Evolutionary conservation across 2,797 vertebrate species (phyloP), one percentile per base, ranked within the genome.

Genomic region (Cheirogaleus major): DNA sequence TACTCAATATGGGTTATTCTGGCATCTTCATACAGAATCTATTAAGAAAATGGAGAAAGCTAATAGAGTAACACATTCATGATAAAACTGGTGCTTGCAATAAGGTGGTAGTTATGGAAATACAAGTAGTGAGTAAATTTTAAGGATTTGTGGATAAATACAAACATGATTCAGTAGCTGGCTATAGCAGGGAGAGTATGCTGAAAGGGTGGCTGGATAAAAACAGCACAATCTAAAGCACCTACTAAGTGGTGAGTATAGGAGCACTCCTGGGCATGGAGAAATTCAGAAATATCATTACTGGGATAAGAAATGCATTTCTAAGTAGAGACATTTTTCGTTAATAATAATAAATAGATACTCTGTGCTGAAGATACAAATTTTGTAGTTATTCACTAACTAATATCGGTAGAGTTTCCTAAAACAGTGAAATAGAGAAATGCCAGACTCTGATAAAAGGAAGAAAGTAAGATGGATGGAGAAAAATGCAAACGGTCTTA

Each of bases 101-200:
- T 32, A 90, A 23, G 0, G 7, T 50, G 2, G 18, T 27, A 93
- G 13, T 6, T 89, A 20, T 69, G 12, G 14, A 75, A 84, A 70
- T 18, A 32, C 1, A 27, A 43, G 32, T 3, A 50, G 7, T 45
- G 30, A 38, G 25, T 90, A 30, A 93, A 41, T 32, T 7, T 27
- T 73, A 48, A 79, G 27, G 30, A 63, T 7, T 20, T 81, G 15
- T 10, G 13, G 14, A 20, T 25, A n/a, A 59, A 18, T 70, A 48
- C 52, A 80, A 43, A 50, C 17, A 22, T 50, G 17, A 59, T 32
- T 22, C 78, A 15, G 10, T 89, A 32, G 32, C 59, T 85, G 27
- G 69, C 17, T 41, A 41, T 11, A 75, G 17, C 6, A 50, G 4
- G 1, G 1, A 3, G 0, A 27, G 2, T 59, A 48, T 1, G 7